Conservation (phyloP, 2,113 vertebrate genomes). For the Promerops cafer region DNA sequence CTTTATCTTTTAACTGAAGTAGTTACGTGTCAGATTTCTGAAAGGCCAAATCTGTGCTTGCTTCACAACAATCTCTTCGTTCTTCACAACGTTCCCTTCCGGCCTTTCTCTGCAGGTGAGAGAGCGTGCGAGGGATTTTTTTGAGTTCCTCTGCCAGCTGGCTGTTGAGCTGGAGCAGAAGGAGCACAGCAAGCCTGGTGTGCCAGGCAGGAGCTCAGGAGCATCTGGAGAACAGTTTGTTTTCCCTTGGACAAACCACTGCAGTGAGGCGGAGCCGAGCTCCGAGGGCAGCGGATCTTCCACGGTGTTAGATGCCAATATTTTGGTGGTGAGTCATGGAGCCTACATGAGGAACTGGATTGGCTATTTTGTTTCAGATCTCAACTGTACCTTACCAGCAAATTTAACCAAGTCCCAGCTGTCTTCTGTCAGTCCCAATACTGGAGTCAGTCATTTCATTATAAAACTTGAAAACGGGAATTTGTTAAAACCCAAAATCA, state of each 20-base stretch:
- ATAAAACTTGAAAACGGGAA: slow-evolving; percentile 69
- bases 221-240: neutral
- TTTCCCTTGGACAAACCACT: slow-evolving; percentile 36
- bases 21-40: neutral
- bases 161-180: slow-evolving; percentile 60
- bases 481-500: slow-evolving; percentile 51
- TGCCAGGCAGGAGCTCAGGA: neutral
- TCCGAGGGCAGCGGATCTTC: neutral
- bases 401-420: slow-evolving; percentile 74
- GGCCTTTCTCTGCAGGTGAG: slow-evolving; percentile 75
- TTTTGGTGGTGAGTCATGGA: slow-evolving; percentile 89
- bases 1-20: neutral
- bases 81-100: neutral
- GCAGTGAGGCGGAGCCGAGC: neutral
- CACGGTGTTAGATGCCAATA: slow-evolving; percentile 60
- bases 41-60: neutral
- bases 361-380: slow-evolving; percentile 83
- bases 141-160: slow-evolving; percentile 81
- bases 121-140: slow-evolving; percentile 84
- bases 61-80: neutral
- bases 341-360: slow-evolving; percentile 87
- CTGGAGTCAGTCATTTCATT: slow-evolving; percentile 87
- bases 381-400: slow-evolving; percentile 76
- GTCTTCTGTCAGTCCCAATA: slow-evolving; percentile 86
- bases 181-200: neutral